Evolutionary conservation across 1,140 invertebrate genomes (phyloP).

Genomic region (Neelides sp.): DNA sequence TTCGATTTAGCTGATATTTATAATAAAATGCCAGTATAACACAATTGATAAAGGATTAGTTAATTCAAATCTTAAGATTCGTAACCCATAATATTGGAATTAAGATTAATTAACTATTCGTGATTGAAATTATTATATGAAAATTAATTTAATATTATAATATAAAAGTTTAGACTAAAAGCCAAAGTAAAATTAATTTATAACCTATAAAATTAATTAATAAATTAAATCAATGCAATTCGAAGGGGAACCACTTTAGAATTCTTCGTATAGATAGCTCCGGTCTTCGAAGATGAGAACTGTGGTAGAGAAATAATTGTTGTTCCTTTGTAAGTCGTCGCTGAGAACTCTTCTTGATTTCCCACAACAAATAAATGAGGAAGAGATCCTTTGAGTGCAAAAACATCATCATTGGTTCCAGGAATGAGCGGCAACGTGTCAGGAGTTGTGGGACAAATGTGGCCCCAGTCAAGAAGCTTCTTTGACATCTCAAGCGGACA

Average conservation of each 20-base stretch:
- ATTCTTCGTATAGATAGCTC: constrained; percentile 14
- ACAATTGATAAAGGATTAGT: no score
- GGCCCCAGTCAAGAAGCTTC: constrained; percentile 26
- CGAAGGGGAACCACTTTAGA: constrained; percentile 1
- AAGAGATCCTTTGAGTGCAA: constrained; percentile 15
- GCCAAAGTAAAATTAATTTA: no score
- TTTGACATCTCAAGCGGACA: constrained; percentile 21
- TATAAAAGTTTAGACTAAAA: no score
- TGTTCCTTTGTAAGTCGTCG: constrained; percentile 14
- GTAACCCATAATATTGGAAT: no score
- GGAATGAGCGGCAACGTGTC: constrained; percentile 27
- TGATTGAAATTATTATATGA: no score
- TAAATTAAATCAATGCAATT: no score
- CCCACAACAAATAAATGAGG: constrained; percentile 24
- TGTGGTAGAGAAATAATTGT: constrained; percentile 22
- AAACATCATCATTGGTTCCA: constrained; percentile 14
- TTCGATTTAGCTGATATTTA: no score
- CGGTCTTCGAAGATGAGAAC: constrained; percentile 11
- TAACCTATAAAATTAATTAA: no score
- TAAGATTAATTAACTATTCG: no score
- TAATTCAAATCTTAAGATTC: no score
- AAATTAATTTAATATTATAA: no score
- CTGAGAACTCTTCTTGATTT: constrained; percentile 14
- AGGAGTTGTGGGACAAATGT: constrained; percentile 27
- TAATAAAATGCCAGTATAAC: no score